These are phyloP conservation scores for Athalia rosae DNA, from an alignment of 2,888 invertebrate genomes.

Conservation along the genomic window DNA sequence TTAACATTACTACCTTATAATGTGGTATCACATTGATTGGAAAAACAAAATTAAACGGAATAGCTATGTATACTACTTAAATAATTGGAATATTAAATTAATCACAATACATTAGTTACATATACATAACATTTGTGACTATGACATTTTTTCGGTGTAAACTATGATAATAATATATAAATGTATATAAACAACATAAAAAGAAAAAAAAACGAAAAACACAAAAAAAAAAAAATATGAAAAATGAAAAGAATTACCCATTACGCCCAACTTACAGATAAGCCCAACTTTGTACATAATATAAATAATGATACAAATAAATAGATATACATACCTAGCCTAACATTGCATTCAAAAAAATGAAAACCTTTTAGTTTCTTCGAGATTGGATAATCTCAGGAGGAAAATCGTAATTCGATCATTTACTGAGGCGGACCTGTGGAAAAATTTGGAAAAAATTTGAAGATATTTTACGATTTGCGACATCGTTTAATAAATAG, in stretches of 20 bases:
- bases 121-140: constrained; percentile 55
- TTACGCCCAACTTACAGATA: constrained; percentile 63
- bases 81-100: constrained; percentile 53
- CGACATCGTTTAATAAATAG: no score
- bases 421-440: no score
- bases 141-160: constrained; percentile 64
- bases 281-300: constrained; percentile 69
- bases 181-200: constrained; percentile 62
- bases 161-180: constrained; percentile 63
- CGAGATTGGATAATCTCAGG: neutral
- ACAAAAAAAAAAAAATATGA: constrained; percentile 1
- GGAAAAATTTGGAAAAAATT: no score
- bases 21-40: constrained; percentile 35
- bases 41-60: constrained; percentile 53
- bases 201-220: constrained; percentile 4
- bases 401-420: neutral
- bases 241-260: constrained; percentile 58
- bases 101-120: constrained; percentile 47
- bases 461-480: no score
- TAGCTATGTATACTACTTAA: constrained; percentile 57
- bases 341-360: constrained; percentile 50
- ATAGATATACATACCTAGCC: constrained; percentile 66
- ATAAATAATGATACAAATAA: constrained; percentile 67
- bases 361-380: neutral
- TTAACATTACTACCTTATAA: constrained; percentile 46